A percentile compares a stretch with the other conserved stretches of the same genome.
Conservation (phyloP, 2,888 invertebrate genomes). For the Tetheella fluctuosa region DNA sequence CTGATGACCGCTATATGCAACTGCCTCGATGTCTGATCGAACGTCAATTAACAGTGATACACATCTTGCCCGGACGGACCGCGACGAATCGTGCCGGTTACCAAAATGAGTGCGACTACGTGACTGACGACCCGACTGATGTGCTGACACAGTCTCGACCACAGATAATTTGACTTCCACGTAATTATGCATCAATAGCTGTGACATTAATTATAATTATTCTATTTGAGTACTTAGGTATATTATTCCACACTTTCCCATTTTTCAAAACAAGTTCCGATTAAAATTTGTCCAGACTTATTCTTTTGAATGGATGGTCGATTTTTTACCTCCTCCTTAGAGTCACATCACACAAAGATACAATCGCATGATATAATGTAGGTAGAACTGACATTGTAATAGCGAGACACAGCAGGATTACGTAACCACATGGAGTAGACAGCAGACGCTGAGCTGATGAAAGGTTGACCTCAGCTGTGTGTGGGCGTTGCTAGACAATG, state of each 20-base stretch:
- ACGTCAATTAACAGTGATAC: slow-evolving; percentile 64
- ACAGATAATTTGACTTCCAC: not conserved
- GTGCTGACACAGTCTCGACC: too few relatives aligned
- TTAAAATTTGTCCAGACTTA: slow-evolving; percentile 16
- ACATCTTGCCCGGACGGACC: slow-evolving; percentile 37
- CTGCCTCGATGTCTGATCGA: slow-evolving; percentile 49
- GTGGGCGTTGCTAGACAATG: slow-evolving; percentile 68
- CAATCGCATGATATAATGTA: slow-evolving; percentile 41
- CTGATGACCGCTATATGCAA: slow-evolving; percentile 33
- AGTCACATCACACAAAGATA: slow-evolving; percentile 39
- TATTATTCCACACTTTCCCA: not conserved
- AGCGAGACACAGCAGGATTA: slow-evolving; percentile 38
- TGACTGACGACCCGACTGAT: slow-evolving; percentile 23
- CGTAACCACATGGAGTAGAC: slow-evolving; percentile 52
- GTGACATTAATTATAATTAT: not conserved
- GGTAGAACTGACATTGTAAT: slow-evolving; percentile 49
- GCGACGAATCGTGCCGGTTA: slow-evolving; percentile 59
- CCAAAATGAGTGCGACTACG: slow-evolving; percentile 56
- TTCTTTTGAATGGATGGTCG: slow-evolving; percentile 20
- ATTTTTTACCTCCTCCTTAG: slow-evolving; percentile 25
- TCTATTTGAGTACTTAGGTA: not conserved
- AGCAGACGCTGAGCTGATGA: slow-evolving; percentile 53
- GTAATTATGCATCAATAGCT: not conserved
- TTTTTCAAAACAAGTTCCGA: not conserved
- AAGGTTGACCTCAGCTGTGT: slow-evolving; percentile 60